A percentile compares a stretch with the other conserved stretches of the same genome.
phyloP scores from a whole-genome alignment of 2,888 invertebrate species.

The Plagodis dolabraria region DNA sequence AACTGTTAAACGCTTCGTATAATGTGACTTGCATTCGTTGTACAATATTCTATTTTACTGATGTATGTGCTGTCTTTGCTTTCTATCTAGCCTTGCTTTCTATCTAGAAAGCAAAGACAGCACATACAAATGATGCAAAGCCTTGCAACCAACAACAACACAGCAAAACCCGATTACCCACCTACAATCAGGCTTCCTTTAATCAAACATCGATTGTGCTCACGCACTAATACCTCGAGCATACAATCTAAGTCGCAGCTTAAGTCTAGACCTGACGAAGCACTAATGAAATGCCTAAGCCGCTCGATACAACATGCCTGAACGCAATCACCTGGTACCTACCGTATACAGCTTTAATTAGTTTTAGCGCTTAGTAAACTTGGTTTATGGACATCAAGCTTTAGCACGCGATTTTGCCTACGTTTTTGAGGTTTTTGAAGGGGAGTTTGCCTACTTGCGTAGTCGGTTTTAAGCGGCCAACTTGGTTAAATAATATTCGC shows the following conservation, averaged over 20 bases:
- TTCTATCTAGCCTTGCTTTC: too few species aligned
- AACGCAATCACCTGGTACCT: slow-evolving; percentile 2
- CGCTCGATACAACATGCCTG: slow-evolving; percentile 10
- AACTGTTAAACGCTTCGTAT: too few species aligned
- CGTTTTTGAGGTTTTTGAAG: too few species aligned
- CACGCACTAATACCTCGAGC: slow-evolving; percentile 20
- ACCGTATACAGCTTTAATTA: not conserved
- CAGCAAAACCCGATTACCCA: not conserved
- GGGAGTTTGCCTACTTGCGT: too few species aligned
- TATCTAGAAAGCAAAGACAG: too few species aligned
- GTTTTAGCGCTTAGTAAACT: not conserved
- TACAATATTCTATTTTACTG: too few species aligned
- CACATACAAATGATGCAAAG: not conserved
- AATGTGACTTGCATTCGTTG: too few species aligned
- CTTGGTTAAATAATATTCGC: too few species aligned
- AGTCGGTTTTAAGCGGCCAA: too few species aligned
- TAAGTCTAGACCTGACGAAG: slow-evolving; percentile 5
- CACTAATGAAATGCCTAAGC: slow-evolving; percentile 22
- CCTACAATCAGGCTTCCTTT: slow-evolving; percentile 21
- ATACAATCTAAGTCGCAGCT: slow-evolving; percentile 7
- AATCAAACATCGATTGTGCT: slow-evolving; percentile 24
- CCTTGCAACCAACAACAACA: not conserved
- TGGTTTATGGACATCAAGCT: too few species aligned
- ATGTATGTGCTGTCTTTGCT: too few species aligned
- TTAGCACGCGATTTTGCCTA: too few species aligned